Evolutionary conservation across 2,797 vertebrate species (phyloP).

Genomic region (Cossypha caffra): DNA sequence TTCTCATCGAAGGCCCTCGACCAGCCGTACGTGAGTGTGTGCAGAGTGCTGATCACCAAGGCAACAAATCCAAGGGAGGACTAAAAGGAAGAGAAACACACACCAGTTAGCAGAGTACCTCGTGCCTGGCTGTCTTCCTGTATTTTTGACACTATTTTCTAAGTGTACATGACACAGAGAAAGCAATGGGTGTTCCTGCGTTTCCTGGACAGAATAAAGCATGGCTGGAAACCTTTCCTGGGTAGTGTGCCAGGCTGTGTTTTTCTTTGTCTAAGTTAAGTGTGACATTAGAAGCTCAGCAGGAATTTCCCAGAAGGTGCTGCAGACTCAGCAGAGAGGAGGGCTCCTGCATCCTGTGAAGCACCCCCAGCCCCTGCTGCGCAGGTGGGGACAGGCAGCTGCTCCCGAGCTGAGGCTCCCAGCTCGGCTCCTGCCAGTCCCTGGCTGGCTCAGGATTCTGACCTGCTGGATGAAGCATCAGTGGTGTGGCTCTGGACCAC

Average conservation of each 20-base stretch:
- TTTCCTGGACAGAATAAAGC: not conserved
- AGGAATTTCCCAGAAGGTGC: not conserved
- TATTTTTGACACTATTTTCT: not conserved
- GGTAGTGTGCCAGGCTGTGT: not conserved
- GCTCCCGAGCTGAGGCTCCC: not conserved
- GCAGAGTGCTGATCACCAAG: conserved; percentile 82
- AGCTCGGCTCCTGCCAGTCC: not conserved
- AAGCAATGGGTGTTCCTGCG: not conserved
- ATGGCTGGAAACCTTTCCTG: not conserved
- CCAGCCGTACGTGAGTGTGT: conserved; percentile 88
- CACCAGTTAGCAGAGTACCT: not conserved
- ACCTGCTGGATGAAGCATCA: not conserved
- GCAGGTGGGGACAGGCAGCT: not conserved
- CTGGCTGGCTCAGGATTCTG: not conserved
- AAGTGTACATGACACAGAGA: not conserved
- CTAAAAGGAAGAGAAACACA: conserved; percentile 66
- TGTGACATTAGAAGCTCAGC: not conserved
- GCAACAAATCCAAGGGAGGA: conserved; percentile 87
- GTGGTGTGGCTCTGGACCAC: not conserved
- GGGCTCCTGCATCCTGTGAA: not conserved
- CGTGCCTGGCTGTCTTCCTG: not conserved
- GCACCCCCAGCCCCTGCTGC: not conserved
- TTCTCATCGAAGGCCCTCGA: conserved; percentile 79
- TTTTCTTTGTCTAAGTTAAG: not conserved
- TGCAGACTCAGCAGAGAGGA: not conserved